phyloP scores from a whole-genome alignment of 1,140 invertebrate species.

The Papilio dardanus region DNA sequence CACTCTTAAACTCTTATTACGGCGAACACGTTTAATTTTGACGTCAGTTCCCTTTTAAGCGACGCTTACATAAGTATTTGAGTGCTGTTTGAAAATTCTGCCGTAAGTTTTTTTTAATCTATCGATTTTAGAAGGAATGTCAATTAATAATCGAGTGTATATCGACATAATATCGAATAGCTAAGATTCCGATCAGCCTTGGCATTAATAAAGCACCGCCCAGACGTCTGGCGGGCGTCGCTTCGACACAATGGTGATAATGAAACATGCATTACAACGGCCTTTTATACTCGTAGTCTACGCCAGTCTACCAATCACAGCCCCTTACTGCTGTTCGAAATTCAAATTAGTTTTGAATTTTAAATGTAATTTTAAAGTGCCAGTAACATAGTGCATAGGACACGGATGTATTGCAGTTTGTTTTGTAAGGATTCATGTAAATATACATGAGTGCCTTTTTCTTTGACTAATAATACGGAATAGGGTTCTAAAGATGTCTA shows the following conservation, averaged over 20 bases:
- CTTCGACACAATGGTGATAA: constrained; percentile 66
- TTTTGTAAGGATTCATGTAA: neutral
- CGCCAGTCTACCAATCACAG: constrained; percentile 57
- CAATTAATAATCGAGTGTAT: constrained; percentile 33
- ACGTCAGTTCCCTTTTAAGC: no score
- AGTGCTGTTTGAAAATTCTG: no score
- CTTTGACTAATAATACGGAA: neutral
- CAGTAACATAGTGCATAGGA: constrained; percentile 1
- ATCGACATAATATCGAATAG: constrained; percentile 63
- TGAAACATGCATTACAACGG: constrained; percentile 67
- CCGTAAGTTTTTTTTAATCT: neutral
- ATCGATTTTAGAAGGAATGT: neutral
- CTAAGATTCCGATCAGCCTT: constrained; percentile 59
- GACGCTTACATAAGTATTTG: no score
- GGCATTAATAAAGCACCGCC: constrained; percentile 54
- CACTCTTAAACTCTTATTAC: no score
- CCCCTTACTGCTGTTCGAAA: constrained; percentile 51
- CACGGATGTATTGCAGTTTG: neutral
- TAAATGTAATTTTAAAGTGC: constrained; percentile 42
- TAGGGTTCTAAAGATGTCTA: neutral
- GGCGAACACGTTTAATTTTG: no score
- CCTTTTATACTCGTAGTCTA: constrained; percentile 58
- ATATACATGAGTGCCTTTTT: neutral
- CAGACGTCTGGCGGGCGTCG: constrained; percentile 55
- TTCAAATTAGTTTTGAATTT: constrained; percentile 51